Evolutionary conservation across 2,113 vertebrate species (phyloP).

Genomic region (Eurystomus gularis): DNA sequence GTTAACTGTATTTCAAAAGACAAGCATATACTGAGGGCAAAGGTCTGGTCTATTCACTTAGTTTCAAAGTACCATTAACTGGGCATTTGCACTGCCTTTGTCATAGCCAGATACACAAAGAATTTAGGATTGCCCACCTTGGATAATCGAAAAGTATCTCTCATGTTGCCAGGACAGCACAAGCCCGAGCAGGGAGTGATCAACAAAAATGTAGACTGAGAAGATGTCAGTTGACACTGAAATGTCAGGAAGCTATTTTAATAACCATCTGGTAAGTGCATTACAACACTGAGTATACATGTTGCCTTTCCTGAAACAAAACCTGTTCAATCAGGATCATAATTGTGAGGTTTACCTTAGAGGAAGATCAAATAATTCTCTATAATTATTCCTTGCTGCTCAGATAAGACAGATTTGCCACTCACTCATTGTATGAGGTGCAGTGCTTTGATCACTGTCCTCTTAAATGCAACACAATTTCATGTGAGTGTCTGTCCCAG

Average conservation of each 20-base stretch:
- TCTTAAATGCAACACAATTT: not conserved
- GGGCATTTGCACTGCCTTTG: not conserved
- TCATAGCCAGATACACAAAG: not conserved
- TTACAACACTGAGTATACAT: not conserved
- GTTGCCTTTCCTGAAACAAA: not conserved
- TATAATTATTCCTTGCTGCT: not conserved
- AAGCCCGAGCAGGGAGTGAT: not conserved
- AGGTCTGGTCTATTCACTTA: not conserved
- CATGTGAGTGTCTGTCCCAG: not conserved
- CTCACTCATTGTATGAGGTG: not conserved
- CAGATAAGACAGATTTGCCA: constrained; percentile 1
- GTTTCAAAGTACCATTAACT: not conserved
- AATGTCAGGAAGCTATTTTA: not conserved
- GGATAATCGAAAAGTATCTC: not conserved
- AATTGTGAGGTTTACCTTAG: not conserved
- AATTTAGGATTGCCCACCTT: not conserved
- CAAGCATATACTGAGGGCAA: not conserved
- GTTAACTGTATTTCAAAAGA: constrained; percentile 32
- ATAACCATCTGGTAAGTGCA: not conserved
- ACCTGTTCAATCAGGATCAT: not conserved
- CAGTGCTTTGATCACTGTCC: constrained; percentile 42
- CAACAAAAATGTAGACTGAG: not conserved
- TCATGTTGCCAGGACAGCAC: not conserved
- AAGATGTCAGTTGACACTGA: not conserved
- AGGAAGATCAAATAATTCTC: not conserved